A percentile compares a stretch with the other conserved stretches of the same genome.
These are phyloP conservation scores for Rynchops niger DNA, from an alignment of 2,113 vertebrate species.

Conservation along the genomic window DNA sequence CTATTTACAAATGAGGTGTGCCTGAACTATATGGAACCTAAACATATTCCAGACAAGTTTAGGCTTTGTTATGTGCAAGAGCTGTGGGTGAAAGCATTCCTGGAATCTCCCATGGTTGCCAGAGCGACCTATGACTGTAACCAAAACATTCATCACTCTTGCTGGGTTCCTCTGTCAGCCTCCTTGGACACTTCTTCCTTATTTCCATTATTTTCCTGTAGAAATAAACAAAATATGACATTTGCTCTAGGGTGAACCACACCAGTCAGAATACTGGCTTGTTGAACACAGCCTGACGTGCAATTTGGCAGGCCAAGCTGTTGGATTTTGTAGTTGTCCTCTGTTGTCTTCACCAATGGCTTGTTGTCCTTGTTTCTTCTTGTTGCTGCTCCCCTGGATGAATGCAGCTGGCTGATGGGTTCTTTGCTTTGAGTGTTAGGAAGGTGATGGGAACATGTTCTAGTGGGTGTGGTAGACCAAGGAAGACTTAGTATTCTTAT, in stretches of 20 bases:
- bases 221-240: background rate
- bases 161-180: background rate
- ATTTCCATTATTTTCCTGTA: background rate
- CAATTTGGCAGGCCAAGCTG: background rate
- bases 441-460: background rate
- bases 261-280: background rate
- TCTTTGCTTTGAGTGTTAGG: background rate
- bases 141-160: background rate
- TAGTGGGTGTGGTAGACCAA: background rate
- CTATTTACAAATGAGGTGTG: constrained; percentile 30
- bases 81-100: background rate
- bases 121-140: background rate
- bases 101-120: background rate
- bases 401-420: background rate
- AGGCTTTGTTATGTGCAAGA: background rate
- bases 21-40: constrained; percentile 16
- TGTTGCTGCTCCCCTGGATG: background rate
- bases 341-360: background rate
- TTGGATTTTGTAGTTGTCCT: background rate
- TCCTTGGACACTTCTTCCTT: background rate
- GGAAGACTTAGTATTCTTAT: background rate
- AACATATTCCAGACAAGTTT: constrained; percentile 30
- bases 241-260: background rate
- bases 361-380: background rate
- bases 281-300: background rate